Conservation (phyloP, 2,888 invertebrate genomes). For the Boloria euphrosyne region DNA sequence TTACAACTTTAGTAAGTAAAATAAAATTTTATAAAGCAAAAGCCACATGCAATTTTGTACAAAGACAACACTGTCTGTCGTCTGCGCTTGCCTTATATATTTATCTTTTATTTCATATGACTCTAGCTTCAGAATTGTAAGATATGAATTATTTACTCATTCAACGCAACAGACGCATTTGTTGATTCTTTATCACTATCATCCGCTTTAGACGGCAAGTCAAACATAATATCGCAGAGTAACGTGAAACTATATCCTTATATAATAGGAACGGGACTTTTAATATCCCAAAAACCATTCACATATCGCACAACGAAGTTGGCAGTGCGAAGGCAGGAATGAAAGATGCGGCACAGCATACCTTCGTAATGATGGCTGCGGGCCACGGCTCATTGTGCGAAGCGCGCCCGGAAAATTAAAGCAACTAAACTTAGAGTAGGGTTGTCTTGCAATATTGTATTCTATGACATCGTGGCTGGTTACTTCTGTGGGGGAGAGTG, state of each 20-base stretch:
- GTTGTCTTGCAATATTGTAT: constrained; percentile 8
- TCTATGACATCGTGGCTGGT: constrained; percentile 1
- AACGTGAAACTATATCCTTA: constrained; percentile 28
- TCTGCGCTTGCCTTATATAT: too few species aligned
- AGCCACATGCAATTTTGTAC: too few species aligned
- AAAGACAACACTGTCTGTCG: too few species aligned
- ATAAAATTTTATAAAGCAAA: too few species aligned
- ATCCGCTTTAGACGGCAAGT: not conserved
- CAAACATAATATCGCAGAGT: not conserved
- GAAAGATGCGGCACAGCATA: constrained; percentile 51
- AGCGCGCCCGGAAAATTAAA: constrained; percentile 73
- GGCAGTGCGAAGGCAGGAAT: constrained; percentile 45
- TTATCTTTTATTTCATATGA: too few species aligned
- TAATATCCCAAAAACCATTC: constrained; percentile 46
- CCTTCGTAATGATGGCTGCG: constrained; percentile 67
- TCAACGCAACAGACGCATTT: too few species aligned
- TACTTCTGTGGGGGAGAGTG: not conserved
- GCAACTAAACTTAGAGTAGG: constrained; percentile 57
- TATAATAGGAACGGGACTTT: constrained; percentile 40
- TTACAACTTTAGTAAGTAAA: too few species aligned
- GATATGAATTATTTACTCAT: too few species aligned
- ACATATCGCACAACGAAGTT: constrained; percentile 50
- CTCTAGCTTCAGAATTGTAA: too few species aligned
- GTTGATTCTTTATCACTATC: too few species aligned
- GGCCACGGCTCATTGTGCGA: constrained; percentile 63